A percentile compares a stretch with the other conserved stretches of the same genome.
Evolutionary conservation across 64 coral and sea anemone species (phyloP).

Genomic region (Dendrophyllia cribrosa): DNA sequence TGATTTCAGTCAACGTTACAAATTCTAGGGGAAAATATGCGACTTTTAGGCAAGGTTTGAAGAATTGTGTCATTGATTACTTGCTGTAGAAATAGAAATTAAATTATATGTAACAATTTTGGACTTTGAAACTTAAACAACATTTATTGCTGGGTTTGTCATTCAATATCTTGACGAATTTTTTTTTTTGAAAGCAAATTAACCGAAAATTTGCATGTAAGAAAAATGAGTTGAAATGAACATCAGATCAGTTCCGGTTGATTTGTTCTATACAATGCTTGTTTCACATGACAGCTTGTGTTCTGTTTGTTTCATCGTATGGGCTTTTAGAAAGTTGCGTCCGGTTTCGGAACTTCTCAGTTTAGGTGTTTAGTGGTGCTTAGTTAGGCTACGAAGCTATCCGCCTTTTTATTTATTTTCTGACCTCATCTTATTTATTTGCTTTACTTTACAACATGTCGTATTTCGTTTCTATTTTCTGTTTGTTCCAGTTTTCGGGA

Average conservation of each 20-base stretch:
- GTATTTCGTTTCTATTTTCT: too few relatives aligned
- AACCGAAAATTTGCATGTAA: not conserved
- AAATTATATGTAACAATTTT: too few relatives aligned
- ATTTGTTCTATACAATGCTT: not conserved
- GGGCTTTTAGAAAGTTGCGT: too few relatives aligned
- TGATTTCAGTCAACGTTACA: too few relatives aligned
- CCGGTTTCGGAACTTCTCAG: not conserved
- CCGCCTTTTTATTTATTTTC: not conserved
- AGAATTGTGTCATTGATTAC: too few relatives aligned
- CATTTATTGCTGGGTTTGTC: too few relatives aligned
- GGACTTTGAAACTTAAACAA: too few relatives aligned
- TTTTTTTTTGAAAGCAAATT: not conserved
- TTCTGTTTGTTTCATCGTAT: not conserved
- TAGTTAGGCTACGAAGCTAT: not conserved
- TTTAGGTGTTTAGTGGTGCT: not conserved
- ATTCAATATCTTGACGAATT: too few relatives aligned
- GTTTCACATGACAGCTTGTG: not conserved
- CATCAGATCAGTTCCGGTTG: not conserved
- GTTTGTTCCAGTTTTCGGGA: too few relatives aligned
- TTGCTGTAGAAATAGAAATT: too few relatives aligned
- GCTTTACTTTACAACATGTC: not conserved
- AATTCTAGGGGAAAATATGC: too few relatives aligned
- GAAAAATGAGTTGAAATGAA: not conserved
- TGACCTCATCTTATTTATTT: not conserved
- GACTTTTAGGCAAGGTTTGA: too few relatives aligned